Conservation (phyloP, 2,888 invertebrate genomes). For the Belgica antarctica region DNA sequence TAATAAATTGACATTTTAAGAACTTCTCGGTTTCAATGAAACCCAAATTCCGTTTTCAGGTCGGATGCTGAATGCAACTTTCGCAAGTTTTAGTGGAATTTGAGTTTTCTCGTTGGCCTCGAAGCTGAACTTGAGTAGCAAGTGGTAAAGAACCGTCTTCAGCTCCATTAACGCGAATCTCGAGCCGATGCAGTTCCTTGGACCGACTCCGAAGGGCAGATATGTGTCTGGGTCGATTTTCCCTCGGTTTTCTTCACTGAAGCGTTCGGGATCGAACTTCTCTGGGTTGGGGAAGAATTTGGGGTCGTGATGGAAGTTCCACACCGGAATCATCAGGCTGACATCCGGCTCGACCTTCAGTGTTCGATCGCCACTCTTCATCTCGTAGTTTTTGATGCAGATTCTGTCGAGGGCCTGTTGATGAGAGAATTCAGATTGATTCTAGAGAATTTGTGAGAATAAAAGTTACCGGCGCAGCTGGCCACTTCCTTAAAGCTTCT, state of each 20-base stretch:
- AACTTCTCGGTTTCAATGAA: conserved; percentile 18
- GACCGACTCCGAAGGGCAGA: conserved; percentile 61
- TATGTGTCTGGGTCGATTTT: conserved; percentile 56
- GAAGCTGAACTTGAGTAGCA: conserved; percentile 50
- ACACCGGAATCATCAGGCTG: conserved; percentile 53
- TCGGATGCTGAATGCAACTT: not conserved
- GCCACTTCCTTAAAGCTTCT: conserved; percentile 54
- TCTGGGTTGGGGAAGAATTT: conserved; percentile 58
- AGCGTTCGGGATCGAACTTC: conserved; percentile 62
- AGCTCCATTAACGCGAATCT: conserved; percentile 48
- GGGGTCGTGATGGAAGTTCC: conserved; percentile 58
- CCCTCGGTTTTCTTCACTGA: conserved; percentile 59
- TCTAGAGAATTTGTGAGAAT: not conserved
- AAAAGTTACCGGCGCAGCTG: conserved; percentile 21
- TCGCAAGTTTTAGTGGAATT: conserved; percentile 46
- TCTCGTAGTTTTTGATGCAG: conserved; percentile 58
- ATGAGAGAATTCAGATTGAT: not conserved
- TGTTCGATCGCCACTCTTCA: conserved; percentile 48
- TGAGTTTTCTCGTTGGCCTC: conserved; percentile 49
- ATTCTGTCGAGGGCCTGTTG: conserved; percentile 53
- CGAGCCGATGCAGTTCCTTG: conserved; percentile 47
- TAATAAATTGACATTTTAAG: not conserved
- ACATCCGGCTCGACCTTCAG: conserved; percentile 51
- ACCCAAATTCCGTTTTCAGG: conserved; percentile 40
- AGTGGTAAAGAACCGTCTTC: conserved; percentile 49